Evolutionary conservation across 1,140 invertebrate genomes (phyloP).

Genomic region (Hypothenemus hampei): DNA sequence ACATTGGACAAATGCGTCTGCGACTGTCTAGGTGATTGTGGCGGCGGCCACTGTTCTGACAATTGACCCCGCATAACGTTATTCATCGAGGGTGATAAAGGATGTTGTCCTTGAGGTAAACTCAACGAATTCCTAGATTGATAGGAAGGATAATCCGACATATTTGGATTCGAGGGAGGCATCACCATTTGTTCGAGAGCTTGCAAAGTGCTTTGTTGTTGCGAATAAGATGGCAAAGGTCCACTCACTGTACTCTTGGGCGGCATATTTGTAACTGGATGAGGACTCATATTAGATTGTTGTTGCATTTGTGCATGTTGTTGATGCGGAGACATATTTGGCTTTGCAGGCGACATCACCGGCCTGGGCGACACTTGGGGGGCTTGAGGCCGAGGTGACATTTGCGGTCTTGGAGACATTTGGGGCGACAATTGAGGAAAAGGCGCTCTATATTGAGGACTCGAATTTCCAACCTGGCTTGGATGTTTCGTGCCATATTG

Average conservation of each 20-base stretch:
- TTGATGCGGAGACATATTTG: conserved; percentile 69
- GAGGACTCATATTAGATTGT: conserved; percentile 50
- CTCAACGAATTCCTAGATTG: conserved; percentile 40
- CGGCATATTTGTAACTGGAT: conserved; percentile 54
- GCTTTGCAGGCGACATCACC: conserved; percentile 76
- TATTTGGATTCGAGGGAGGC: conserved; percentile 53
- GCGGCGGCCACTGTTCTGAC: conserved; percentile 55
- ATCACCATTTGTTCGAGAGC: conserved; percentile 92
- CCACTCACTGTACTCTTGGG: conserved; percentile 54
- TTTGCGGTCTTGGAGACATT: conserved; percentile 77
- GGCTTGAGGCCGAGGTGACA: conserved; percentile 70
- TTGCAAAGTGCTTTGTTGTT: conserved; percentile 78
- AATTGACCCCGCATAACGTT: conserved; percentile 58
- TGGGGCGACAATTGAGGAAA: conserved; percentile 87
- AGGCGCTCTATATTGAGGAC: conserved; percentile 75
- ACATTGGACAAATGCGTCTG: conserved; percentile 40
- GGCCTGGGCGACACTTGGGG: conserved; percentile 73
- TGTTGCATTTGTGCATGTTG: conserved; percentile 55
- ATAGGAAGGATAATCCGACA: conserved; percentile 48
- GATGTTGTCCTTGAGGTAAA: conserved; percentile 46
- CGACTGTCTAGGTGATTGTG: conserved; percentile 41
- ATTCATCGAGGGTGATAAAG: conserved; percentile 60
- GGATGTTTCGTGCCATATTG: conserved; percentile 58
- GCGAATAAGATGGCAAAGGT: conserved; percentile 53
- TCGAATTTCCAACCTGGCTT: conserved; percentile 51